Percentiles rank a stretch among this genome's conserved stretches.
Evolutionary conservation across 2,888 invertebrate genomes (phyloP).

Genomic region (Lasioglossum leucozonium): DNA sequence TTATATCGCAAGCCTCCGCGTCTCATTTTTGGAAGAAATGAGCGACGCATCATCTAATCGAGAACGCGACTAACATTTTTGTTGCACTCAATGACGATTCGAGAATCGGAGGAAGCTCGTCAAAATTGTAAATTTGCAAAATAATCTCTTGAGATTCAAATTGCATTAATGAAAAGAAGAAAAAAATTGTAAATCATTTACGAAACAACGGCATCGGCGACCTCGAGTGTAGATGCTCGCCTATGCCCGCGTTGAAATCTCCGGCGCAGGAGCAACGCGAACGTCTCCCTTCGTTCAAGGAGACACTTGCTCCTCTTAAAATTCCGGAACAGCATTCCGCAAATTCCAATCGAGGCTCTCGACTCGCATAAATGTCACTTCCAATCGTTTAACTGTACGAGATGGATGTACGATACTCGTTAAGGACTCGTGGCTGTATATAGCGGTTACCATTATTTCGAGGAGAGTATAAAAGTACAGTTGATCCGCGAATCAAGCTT

Average conservation of each 20-base stretch:
- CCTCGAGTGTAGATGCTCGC: background rate
- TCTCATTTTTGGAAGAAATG: too few relatives aligned
- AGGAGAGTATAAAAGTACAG: conserved; percentile 8
- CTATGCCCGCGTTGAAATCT: background rate
- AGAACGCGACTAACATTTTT: too few relatives aligned
- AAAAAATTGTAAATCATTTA: too few relatives aligned
- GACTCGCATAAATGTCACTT: conserved; percentile 1
- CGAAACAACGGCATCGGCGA: background rate
- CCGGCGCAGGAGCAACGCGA: background rate
- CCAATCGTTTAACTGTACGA: background rate
- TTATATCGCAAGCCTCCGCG: too few relatives aligned
- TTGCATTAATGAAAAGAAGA: too few relatives aligned
- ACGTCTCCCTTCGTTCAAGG: background rate
- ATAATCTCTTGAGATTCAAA: too few relatives aligned
- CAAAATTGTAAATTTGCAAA: too few relatives aligned
- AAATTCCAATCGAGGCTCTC: background rate
- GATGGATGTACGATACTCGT: conserved; percentile 6
- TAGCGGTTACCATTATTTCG: conserved; percentile 23
- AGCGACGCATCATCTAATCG: too few relatives aligned
- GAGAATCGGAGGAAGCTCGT: too few relatives aligned
- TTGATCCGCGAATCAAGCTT: background rate
- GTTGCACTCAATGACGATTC: too few relatives aligned
- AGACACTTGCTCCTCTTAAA: background rate
- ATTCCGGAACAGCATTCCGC: background rate
- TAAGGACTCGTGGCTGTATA: conserved; percentile 31